Evolutionary conservation across 2,888 invertebrate species (phyloP).

Genomic region (Ennomos erosarius): DNA sequence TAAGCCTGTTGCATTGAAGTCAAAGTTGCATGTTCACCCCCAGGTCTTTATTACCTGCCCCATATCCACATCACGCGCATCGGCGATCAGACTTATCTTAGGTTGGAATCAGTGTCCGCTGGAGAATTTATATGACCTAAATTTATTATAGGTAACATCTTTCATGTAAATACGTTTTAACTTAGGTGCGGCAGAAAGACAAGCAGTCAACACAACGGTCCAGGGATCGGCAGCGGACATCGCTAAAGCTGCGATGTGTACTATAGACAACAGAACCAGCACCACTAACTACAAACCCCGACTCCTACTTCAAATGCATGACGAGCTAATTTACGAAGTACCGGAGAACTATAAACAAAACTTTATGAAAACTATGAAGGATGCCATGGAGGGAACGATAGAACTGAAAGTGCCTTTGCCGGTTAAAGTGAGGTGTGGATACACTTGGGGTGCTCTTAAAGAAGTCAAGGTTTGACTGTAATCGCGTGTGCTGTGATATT

Average conservation of each 20-base stretch:
- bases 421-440: conserved; percentile 93
- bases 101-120: too few relatives aligned
- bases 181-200: conserved; percentile 94
- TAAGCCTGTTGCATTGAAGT: too few relatives aligned
- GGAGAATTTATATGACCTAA: too few relatives aligned
- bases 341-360: conserved; percentile 70
- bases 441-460: conserved; percentile 89
- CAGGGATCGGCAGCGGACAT: conserved; percentile 99
- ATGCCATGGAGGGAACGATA: conserved; percentile 92
- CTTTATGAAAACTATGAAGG: conserved; percentile 88
- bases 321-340: conserved; percentile 98
- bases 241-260: conserved; percentile 95
- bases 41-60: too few relatives aligned
- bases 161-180: conserved; percentile 5
- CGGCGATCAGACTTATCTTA: too few relatives aligned
- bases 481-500: conserved; percentile 53
- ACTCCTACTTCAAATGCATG: conserved; percentile 96
- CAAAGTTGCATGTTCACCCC: too few relatives aligned
- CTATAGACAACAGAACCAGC: conserved; percentile 86
- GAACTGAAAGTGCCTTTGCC: conserved; percentile 92
- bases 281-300: conserved; percentile 75
- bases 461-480: conserved; percentile 53
- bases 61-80: too few relatives aligned
- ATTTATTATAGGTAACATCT: neutral
- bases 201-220: conserved; percentile 97